These are phyloP conservation scores for Diglossa cyanea DNA, from an alignment of 2,797 vertebrate genomes.

Conservation along the genomic window DNA sequence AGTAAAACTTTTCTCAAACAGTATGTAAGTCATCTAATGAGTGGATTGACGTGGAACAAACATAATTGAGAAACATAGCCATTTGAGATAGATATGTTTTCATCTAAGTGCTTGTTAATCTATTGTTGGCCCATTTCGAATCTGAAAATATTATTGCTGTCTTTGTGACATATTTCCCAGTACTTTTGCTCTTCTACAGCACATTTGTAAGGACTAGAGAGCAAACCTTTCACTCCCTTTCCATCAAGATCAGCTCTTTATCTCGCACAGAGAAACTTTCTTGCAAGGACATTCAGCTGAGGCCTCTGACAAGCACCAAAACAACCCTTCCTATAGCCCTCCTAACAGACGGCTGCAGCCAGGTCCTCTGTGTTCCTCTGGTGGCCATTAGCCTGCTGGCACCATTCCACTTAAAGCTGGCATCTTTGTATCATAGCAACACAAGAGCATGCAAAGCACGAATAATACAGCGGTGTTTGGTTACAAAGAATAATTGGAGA, in stretches of 20 bases:
- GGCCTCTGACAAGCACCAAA: neutral
- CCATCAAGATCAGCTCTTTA: neutral
- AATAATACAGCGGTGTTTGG: neutral
- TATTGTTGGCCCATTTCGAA: neutral
- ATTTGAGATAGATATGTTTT: neutral
- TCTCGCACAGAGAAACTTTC: neutral
- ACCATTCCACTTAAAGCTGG: neutral
- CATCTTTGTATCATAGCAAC: constrained; percentile 44
- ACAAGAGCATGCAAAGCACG: neutral
- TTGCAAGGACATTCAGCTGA: neutral
- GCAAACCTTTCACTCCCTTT: neutral
- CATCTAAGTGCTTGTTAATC: neutral
- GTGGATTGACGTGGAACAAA: neutral
- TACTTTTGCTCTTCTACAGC: neutral
- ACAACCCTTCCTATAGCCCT: neutral
- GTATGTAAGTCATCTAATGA: neutral
- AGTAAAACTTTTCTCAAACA: neutral
- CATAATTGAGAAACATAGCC: neutral
- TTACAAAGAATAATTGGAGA: neutral
- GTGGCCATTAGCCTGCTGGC: neutral
- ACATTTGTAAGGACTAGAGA: neutral
- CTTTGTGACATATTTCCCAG: neutral
- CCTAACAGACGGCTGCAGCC: neutral
- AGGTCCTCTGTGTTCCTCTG: neutral
- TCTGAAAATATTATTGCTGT: neutral